Evolutionary conservation across 2,797 vertebrate species (phyloP).

Genomic region (Sebastes kiyomatsui): DNA sequence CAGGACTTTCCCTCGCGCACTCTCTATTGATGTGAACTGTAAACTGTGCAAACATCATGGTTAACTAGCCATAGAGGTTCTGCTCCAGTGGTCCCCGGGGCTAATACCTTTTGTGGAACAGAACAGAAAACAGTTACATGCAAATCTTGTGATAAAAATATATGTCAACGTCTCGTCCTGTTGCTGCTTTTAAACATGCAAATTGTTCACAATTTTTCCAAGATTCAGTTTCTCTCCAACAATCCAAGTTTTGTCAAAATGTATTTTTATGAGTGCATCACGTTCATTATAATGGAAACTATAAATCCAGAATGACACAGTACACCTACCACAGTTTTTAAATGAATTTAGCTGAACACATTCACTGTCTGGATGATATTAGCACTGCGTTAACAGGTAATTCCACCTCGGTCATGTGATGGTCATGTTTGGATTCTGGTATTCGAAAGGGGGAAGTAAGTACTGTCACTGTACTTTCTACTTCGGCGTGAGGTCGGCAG

Average conservation of each 20-base stretch:
- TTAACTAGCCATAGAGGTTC: conserved; percentile 54
- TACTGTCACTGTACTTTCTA: conserved; percentile 72
- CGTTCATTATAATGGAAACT: neutral
- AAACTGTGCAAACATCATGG: conserved; percentile 47
- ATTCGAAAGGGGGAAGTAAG: conserved; percentile 74
- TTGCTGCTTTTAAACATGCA: conserved; percentile 64
- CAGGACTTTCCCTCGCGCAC: conserved; percentile 57
- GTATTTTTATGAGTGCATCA: neutral
- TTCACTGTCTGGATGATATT: neutral
- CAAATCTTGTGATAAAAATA: conserved; percentile 69
- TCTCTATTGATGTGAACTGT: conserved; percentile 56
- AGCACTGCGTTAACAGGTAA: conserved; percentile 24
- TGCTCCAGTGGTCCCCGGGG: conserved; percentile 40
- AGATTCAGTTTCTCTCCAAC: neutral
- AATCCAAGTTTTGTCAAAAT: neutral
- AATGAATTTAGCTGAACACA: neutral
- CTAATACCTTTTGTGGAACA: conserved; percentile 10
- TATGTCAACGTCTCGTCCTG: conserved; percentile 1
- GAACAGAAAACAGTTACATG: conserved; percentile 40
- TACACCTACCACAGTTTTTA: neutral
- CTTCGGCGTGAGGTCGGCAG: conserved; percentile 64
- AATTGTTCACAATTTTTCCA: conserved; percentile 32
- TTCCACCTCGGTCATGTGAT: conserved; percentile 61
- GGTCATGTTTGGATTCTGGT: conserved; percentile 55
- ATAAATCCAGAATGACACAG: neutral